Evolutionary conservation across 2,113 vertebrate species (phyloP).

Genomic region (Heteronetta atricapilla): DNA sequence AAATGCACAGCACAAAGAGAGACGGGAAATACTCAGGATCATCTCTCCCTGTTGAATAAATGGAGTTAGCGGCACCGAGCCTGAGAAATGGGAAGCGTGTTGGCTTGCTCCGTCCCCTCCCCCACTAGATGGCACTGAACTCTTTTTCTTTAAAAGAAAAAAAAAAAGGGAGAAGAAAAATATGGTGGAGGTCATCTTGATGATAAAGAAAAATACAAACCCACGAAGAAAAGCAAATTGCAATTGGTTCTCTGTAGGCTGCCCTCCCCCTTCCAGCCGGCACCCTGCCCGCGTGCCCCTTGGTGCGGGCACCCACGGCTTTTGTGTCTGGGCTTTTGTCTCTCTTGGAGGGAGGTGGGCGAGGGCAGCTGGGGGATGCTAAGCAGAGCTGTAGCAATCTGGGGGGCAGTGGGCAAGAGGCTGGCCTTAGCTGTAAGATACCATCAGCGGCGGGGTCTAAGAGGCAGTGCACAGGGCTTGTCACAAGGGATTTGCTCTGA

Average conservation of each 20-base stretch:
- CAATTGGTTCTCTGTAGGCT: background rate
- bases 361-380: background rate
- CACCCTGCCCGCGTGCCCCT: background rate
- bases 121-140: constrained; percentile 85
- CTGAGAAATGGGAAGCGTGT: background rate
- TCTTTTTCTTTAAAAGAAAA: constrained; percentile 57
- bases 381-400: background rate
- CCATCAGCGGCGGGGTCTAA: background rate
- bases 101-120: constrained; percentile 68
- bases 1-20: background rate
- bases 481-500: background rate
- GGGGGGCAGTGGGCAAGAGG: background rate
- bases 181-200: constrained; percentile 70
- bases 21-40: background rate
- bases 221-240: background rate
- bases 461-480: background rate
- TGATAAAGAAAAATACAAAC: background rate
- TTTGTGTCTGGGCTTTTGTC: background rate
- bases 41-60: background rate
- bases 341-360: background rate
- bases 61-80: background rate
- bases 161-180: constrained; percentile 51
- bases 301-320: background rate
- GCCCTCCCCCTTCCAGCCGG: background rate
- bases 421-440: background rate